phyloP scores from a whole-genome alignment of 2,888 invertebrate genomes.

The Biston betularia region DNA sequence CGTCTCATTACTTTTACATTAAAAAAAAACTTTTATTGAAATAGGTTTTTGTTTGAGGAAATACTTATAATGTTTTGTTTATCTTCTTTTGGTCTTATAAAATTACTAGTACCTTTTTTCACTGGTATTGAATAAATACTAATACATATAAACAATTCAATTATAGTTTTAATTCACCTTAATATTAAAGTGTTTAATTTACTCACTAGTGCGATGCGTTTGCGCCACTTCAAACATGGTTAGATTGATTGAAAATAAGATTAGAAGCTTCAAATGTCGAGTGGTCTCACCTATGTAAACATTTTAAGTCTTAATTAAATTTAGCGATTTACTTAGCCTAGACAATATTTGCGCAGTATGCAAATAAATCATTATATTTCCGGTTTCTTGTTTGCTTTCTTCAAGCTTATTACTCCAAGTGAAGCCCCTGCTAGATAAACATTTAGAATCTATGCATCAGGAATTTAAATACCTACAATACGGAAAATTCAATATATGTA shows the following conservation, averaged over 20 bases:
- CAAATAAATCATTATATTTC: not conserved
- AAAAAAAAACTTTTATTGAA: not conserved
- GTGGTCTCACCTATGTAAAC: not conserved
- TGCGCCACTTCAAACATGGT: not conserved
- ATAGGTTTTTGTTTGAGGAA: not conserved
- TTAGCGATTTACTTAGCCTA: conserved; percentile 1
- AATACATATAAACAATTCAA: not conserved
- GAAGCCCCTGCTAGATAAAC: not conserved
- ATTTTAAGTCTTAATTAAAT: not conserved
- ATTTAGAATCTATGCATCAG: not conserved
- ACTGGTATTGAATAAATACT: too few relatives aligned
- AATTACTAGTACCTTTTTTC: too few relatives aligned
- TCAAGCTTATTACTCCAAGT: not conserved
- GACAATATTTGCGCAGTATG: conserved; percentile 4
- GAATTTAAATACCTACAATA: not conserved
- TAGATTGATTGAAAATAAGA: not conserved
- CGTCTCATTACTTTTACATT: too few relatives aligned
- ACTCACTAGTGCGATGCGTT: not conserved
- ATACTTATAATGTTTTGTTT: too few relatives aligned
- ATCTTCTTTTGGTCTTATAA: too few relatives aligned
- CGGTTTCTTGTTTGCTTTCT: not conserved
- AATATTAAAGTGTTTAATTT: too few relatives aligned
- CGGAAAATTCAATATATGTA: too few relatives aligned
- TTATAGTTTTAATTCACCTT: too few relatives aligned
- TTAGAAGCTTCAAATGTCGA: not conserved